Base-by-base conservation (phyloP, 2,888 invertebrate genomes). In the Euspilapteryx auroguttella region DNA sequence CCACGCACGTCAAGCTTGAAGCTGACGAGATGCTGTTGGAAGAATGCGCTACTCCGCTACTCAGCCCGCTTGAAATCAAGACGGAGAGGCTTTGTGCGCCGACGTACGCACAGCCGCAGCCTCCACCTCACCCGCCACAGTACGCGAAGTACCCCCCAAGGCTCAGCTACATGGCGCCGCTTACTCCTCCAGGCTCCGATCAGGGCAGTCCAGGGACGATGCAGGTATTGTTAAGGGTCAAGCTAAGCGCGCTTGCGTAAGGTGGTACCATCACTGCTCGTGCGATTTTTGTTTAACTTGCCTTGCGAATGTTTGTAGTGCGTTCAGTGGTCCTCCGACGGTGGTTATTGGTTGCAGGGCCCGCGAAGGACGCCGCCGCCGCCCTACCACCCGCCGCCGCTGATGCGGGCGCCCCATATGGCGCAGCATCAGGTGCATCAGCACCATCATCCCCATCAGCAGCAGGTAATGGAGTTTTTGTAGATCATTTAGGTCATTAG, bases 151-250 rank as follows among this genome's bases (percentile, higher is more conserved):
- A 75, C 43, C 73, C 73, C 27, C 62, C 57, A 41, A 58, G 78
- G 38, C 66, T 71, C 35, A 65, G 89, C 77, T 90, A 90, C 65
- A 88, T 87, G 56, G 87, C 90, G 23, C 92, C 91, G 23, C 68
- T 91, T 45, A 92, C 92, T 39, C 91, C 92, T 23, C 92, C 92
- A 39, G 88, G 87, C 55, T 91, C 92, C 31, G 91, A 92, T 55
- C 92, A 91, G 34, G 91, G 90, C 37, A 89, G 88, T 43, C 89
- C 89, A 8, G 85, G 86, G 36, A 79, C 84, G 34, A 75, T 83
- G 68, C 69, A 79, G 78, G 78, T 78, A 64, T n/a, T n/a, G n/a
- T n/a, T n/a, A n/a, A n/a, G n/a, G n/a, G n/a, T n/a, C n/a, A n/a
- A n/a, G n/a, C n/a, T n/a, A n/a, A 9, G 9, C 12, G 12, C 3